These are phyloP conservation scores for Malurus alboscapulatus DNA, from an alignment of 2,113 vertebrate species.

Conservation along the genomic window DNA sequence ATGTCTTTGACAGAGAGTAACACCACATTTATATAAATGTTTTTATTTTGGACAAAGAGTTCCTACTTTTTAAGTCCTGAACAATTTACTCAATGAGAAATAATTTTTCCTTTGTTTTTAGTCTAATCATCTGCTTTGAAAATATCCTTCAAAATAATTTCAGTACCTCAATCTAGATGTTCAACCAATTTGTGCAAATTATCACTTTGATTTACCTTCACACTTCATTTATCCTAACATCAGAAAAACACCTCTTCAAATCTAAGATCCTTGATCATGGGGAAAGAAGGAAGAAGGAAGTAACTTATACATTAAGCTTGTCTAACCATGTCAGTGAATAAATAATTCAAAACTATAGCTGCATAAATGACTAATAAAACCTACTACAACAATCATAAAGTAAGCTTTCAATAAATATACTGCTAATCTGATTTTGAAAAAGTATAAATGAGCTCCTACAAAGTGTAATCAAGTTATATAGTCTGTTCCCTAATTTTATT, in stretches of 20 bases:
- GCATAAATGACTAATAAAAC: not conserved
- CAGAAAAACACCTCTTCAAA: not conserved
- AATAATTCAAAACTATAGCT: not conserved
- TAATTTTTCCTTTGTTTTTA: not conserved
- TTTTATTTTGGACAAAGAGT: not conserved
- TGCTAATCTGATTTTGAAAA: not conserved
- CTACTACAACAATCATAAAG: not conserved
- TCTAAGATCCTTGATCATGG: not conserved
- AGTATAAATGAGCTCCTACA: not conserved
- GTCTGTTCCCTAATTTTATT: not conserved
- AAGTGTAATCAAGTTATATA: not conserved
- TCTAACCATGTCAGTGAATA: not conserved
- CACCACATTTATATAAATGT: not conserved
- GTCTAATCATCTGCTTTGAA: not conserved
- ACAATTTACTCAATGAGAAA: not conserved
- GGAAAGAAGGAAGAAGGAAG: not conserved
- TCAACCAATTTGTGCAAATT: not conserved
- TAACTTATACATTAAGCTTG: not conserved
- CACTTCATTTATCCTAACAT: not conserved
- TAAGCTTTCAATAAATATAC: not conserved
- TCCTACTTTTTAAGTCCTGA: not conserved
- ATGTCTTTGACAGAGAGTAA: not conserved
- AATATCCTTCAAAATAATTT: not conserved
- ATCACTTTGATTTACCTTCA: not conserved
- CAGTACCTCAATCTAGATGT: not conserved